phyloP scores from a whole-genome alignment of 1,140 invertebrate species.

The Portunus trituberculatus region DNA sequence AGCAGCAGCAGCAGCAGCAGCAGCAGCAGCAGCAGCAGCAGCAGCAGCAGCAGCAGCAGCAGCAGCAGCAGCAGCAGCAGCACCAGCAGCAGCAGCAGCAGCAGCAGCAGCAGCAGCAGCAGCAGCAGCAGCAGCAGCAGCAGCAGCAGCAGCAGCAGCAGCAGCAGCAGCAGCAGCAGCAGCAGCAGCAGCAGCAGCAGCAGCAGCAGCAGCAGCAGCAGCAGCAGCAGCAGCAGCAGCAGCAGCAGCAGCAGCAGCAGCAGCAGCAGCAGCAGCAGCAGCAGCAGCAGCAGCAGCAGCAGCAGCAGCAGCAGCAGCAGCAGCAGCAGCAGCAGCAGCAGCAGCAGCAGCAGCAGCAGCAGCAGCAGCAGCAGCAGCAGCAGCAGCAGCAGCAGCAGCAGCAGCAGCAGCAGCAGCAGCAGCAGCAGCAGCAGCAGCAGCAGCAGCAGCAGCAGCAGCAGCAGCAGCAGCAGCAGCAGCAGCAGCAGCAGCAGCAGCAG shows the following conservation, averaged over 20 bases:
- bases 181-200: neutral
- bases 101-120: neutral
- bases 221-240: neutral
- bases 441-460: constrained; percentile 13
- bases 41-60: neutral
- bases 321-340: constrained; percentile 14
- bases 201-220: neutral
- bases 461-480: constrained; percentile 13
- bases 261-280: neutral
- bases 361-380: constrained; percentile 14
- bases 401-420: constrained; percentile 14
- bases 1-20: too few species aligned
- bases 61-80: neutral
- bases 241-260: constrained; percentile 14
- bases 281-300: constrained; percentile 14
- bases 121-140: neutral
- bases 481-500: constrained; percentile 14
- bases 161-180: neutral
- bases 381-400: constrained; percentile 15
- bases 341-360: constrained; percentile 15
- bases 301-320: constrained; percentile 13
- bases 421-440: constrained; percentile 14
- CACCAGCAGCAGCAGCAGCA: neutral
- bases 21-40: neutral
- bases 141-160: neutral